Conservation (phyloP, 2,888 invertebrate genomes). For the Cepaea hortensis region DNA sequence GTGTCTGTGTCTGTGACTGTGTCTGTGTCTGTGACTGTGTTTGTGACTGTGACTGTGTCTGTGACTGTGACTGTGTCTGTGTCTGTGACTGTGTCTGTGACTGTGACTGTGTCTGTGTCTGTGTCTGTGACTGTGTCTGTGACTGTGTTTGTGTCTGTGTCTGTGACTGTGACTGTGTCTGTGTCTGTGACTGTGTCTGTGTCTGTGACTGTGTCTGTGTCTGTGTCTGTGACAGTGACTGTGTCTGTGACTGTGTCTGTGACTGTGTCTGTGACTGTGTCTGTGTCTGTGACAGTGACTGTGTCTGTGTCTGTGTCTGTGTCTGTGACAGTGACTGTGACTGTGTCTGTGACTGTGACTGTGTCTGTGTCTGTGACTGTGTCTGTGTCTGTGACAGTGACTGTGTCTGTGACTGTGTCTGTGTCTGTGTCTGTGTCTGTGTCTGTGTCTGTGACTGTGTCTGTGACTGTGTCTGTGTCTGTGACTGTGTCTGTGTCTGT, state of each 20-base stretch:
- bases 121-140: neutral
- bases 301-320: neutral
- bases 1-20: no score
- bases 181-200: neutral
- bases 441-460: neutral
- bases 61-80: no score
- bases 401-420: neutral
- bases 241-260: neutral
- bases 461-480: neutral
- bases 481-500: neutral
- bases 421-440: neutral
- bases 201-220: neutral
- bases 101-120: neutral
- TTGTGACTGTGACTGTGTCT: no score
- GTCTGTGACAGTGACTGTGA: neutral
- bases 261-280: neutral
- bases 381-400: neutral
- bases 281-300: neutral
- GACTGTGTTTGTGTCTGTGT: neutral
- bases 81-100: no score
- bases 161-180: neutral
- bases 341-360: no score
- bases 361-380: neutral
- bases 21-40: no score
- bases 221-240: neutral